Evolutionary conservation across 2,797 vertebrate genomes (phyloP).

Genomic region (Psittacula echo): DNA sequence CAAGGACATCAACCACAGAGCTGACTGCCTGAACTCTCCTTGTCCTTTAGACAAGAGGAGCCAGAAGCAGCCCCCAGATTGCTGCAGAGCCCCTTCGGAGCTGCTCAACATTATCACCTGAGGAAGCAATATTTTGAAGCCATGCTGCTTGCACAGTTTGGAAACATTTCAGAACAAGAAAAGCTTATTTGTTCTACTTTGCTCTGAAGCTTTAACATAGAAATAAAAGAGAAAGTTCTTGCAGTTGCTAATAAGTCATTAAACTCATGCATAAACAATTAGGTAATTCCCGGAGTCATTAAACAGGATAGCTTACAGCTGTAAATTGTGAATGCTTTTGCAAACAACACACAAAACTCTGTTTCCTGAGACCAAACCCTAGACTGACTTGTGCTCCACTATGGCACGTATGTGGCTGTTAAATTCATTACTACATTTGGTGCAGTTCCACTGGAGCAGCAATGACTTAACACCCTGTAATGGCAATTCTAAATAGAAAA

Average conservation of each 20-base stretch:
- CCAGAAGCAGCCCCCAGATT: background rate
- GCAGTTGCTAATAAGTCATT: background rate
- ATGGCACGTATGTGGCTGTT: background rate
- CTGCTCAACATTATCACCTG: background rate
- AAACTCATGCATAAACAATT: constrained; percentile 3
- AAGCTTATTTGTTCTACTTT: background rate
- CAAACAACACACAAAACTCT: background rate
- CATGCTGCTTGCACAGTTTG: background rate
- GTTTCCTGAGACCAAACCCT: constrained; percentile 18
- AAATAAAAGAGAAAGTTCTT: background rate
- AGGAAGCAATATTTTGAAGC: background rate
- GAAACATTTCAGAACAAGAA: background rate
- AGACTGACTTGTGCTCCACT: constrained; percentile 22
- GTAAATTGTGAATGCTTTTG: background rate
- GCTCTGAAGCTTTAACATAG: background rate
- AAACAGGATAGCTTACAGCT: background rate
- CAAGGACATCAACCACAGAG: background rate
- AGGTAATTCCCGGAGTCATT: background rate
- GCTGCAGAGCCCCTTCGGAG: background rate
- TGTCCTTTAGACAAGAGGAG: background rate
- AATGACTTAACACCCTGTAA: constrained; percentile 52
- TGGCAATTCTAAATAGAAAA: constrained; percentile 54
- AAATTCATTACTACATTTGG: constrained; percentile 46
- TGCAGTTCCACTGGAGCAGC: constrained; percentile 37
- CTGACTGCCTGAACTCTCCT: background rate